Evolutionary conservation across 2,113 vertebrate species (phyloP).

Genomic region (Takifugu flavidus): DNA sequence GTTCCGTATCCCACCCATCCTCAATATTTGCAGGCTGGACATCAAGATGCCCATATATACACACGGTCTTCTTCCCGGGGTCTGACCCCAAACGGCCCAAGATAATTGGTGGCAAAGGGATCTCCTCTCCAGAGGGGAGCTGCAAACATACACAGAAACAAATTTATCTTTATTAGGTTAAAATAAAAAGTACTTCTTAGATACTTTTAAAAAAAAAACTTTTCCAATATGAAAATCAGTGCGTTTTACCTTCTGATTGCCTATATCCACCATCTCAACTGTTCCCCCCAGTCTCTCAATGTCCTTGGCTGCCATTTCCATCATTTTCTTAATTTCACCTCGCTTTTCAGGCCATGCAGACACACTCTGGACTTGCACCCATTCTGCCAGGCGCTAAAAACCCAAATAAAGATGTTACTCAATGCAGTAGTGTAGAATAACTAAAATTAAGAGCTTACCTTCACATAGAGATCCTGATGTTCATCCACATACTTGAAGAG

Average conservation of each 20-base stretch:
- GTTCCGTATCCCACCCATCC: conserved; percentile 94
- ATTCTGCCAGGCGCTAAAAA: conserved; percentile 83
- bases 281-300: conserved; percentile 86
- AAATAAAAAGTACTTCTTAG: not conserved
- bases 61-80: conserved; percentile 89
- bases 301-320: conserved; percentile 87
- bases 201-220: not conserved
- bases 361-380: conserved; percentile 93
- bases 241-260: conserved; percentile 81
- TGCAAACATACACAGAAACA: conserved; percentile 40
- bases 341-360: conserved; percentile 95
- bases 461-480: conserved; percentile 87
- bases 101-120: conserved; percentile 89
- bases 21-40: conserved; percentile 87
- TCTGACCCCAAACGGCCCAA: conserved; percentile 86
- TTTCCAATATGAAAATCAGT: not conserved
- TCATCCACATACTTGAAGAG: conserved; percentile 90
- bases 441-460: conserved; percentile 69
- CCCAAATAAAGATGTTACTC: not conserved
- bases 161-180: not conserved
- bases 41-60: conserved; percentile 93
- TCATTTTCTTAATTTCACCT: conserved; percentile 85
- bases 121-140: conserved; percentile 86
- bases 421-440: not conserved
- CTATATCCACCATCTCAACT: conserved; percentile 84